These are phyloP conservation scores for Corythornis cristatus DNA, from an alignment of 2,113 vertebrate species.

Conservation along the genomic window DNA sequence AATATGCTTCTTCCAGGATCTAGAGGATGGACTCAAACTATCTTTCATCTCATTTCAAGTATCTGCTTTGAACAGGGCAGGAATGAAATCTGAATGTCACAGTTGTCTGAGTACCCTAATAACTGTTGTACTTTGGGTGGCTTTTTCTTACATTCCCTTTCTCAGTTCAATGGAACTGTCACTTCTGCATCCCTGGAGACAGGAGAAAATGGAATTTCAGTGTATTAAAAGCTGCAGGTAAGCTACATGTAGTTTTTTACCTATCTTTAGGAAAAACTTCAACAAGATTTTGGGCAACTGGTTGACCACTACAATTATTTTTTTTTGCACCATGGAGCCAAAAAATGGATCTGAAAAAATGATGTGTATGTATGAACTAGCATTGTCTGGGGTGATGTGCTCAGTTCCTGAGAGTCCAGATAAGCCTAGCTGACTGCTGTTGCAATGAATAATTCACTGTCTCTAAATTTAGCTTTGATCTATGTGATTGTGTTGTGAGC, in stretches of 20 bases:
- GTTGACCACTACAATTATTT: not conserved
- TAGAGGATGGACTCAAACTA: not conserved
- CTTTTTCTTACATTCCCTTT: not conserved
- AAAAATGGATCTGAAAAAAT: not conserved
- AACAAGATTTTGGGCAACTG: not conserved
- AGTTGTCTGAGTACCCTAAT: not conserved
- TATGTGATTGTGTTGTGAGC: slow-evolving; percentile 46
- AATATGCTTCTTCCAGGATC: not conserved
- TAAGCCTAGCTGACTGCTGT: slow-evolving; percentile 6
- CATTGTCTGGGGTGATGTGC: not conserved
- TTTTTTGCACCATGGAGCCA: not conserved
- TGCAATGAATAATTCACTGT: slow-evolving; percentile 66
- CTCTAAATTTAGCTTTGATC: slow-evolving; percentile 63
- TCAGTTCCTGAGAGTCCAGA: not conserved
- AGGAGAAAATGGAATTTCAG: not conserved
- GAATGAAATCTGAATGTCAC: not conserved
- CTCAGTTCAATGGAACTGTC: not conserved
- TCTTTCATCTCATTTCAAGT: slow-evolving; percentile 15
- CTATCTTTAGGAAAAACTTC: not conserved
- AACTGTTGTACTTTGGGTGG: not conserved
- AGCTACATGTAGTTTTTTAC: not conserved
- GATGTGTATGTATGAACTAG: not conserved
- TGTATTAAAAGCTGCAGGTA: not conserved
- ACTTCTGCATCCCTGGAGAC: not conserved
- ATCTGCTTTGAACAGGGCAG: slow-evolving; percentile 7